Evolutionary conservation across 2,113 vertebrate genomes (phyloP), one percentile per base, ranked within the genome.

Genomic region (Ailurus styani): DNA sequence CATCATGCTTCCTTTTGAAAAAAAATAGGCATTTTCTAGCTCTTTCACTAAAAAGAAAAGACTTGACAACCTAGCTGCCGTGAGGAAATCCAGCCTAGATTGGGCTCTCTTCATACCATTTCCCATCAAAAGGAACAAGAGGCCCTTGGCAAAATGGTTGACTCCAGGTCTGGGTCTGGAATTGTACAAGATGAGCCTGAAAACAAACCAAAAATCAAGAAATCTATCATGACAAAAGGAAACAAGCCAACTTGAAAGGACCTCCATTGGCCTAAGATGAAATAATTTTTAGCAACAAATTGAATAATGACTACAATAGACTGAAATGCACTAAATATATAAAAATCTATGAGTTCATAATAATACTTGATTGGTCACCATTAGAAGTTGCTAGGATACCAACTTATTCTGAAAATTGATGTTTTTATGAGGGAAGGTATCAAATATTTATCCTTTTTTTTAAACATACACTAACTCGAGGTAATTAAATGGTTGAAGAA

Each of bases 311-410:
- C 23, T 77, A 52, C 15, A 94, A 60, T 94, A 40, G 54, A 54
- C 83, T 12, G 40, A 97, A 90, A 94, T 55, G 90, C 88, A 94
- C 68, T 70, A 96, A 82, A 77, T 93, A 81, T 27, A 81, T 96
- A 97, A 93, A 95, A 97, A 82, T 64, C 84, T 34, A 75, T 85
- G 70, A 79, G 47, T 85, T 93, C 42, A 85, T 78, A 94, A 64
- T 21, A 86, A 83, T 90, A 89, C 34, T 87, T 82, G 84, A 92
- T 86, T 82, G 45, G 85, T 89, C 73, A 96, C 52, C 45, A 82
- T 9, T 55, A 34, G 83, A 91, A 47, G 95, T 94, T 97, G 93
- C 96, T 96, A 97, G 78, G 93, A 92, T 97, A 97, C 84, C 50
- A 87, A 90, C 50, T 92, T 57, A 96, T 93, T 97, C 50, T 96